Percentiles rank a stretch among this genome's conserved stretches.
These are phyloP conservation scores for Trichopria drosophilae DNA, from an alignment of 2,888 invertebrate species.

Conservation along the genomic window DNA sequence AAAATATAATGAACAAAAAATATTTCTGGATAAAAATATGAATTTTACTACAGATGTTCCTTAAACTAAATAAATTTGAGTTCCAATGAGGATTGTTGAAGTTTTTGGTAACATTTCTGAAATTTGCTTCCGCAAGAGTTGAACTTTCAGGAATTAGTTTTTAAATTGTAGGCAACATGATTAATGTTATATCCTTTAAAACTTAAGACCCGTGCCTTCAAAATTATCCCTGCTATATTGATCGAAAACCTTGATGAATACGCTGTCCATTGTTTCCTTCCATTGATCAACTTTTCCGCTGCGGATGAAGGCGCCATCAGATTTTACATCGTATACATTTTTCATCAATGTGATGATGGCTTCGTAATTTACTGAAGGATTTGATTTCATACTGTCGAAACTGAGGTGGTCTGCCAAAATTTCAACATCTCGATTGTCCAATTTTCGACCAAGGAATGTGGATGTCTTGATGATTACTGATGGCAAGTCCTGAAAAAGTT, in stretches of 20 bases:
- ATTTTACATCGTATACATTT: conserved; percentile 43
- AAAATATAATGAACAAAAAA: no score
- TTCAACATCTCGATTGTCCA: conserved; percentile 59
- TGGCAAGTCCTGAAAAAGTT: conserved; percentile 56
- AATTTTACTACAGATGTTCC: no score
- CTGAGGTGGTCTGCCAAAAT: conserved; percentile 62
- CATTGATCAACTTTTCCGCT: conserved; percentile 59
- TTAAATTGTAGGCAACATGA: no score
- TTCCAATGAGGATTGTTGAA: no score
- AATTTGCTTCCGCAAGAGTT: no score
- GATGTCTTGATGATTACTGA: conserved; percentile 61
- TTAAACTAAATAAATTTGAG: no score
- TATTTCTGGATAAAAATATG: no score
- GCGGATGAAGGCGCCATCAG: conserved; percentile 59
- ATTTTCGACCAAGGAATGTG: conserved; percentile 60
- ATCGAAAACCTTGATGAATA: conserved; percentile 58
- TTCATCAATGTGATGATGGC: conserved; percentile 50
- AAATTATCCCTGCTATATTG: conserved; percentile 55
- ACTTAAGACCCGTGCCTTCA: conserved; percentile 41
- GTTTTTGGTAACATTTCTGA: no score
- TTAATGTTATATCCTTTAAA: no score
- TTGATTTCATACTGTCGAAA: conserved; percentile 64
- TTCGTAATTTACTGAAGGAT: conserved; percentile 62
- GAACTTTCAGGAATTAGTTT: no score
- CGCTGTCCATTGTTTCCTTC: conserved; percentile 53